These are phyloP conservation scores for Chaunax sp. DNA, from an alignment of 2,797 vertebrate species.

Conservation along the genomic window DNA sequence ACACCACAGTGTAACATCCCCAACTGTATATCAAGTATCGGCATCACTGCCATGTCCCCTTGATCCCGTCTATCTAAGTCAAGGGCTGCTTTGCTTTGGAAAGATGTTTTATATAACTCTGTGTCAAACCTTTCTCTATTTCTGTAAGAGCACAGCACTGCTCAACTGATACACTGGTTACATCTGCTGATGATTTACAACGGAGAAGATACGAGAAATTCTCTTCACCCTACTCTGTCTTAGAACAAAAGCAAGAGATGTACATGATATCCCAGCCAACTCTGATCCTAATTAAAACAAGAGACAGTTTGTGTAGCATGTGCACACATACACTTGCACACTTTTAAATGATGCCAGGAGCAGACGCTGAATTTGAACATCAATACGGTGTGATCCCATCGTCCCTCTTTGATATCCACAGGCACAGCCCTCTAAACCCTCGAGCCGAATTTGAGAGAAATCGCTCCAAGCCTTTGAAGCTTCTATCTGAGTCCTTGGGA, in stretches of 20 bases:
- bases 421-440: slow-evolving; percentile 33
- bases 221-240: neutral
- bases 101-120: neutral
- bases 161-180: neutral
- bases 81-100: neutral
- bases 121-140: neutral
- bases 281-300: slow-evolving; percentile 21
- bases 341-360: slow-evolving; percentile 52
- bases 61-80: neutral
- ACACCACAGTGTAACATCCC: too few relatives aligned
- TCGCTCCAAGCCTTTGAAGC: slow-evolving; percentile 48
- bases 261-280: neutral
- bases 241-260: neutral
- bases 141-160: neutral
- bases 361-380: slow-evolving; percentile 58
- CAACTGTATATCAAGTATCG: neutral
- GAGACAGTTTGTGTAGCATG: slow-evolving; percentile 18
- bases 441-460: slow-evolving; percentile 56
- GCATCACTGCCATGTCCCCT: neutral
- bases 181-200: too few relatives aligned
- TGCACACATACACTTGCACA: neutral
- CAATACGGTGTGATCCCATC: slow-evolving; percentile 55
- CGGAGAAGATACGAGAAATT: neutral
- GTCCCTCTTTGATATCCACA: slow-evolving; percentile 62
- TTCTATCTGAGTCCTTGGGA: slow-evolving; percentile 35